These are phyloP conservation scores for Anoplophora glabripennis DNA, from an alignment of 1,140 invertebrate genomes.

Conservation along the genomic window DNA sequence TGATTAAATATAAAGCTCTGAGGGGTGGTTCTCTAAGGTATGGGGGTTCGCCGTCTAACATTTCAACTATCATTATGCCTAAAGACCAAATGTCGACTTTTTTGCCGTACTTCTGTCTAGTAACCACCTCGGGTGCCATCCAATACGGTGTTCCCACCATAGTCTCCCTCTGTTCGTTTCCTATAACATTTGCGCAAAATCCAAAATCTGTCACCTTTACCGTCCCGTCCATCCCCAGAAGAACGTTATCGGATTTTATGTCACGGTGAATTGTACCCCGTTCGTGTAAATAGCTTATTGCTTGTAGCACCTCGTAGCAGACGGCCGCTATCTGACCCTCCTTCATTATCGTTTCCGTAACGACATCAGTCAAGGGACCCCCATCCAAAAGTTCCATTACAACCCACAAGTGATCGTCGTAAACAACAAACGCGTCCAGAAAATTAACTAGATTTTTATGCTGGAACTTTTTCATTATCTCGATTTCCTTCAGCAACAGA, in stretches of 20 bases:
- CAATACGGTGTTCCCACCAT: constrained; percentile 91
- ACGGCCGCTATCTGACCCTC: constrained; percentile 96
- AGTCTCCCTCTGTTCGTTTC: constrained; percentile 92
- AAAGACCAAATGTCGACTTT: constrained; percentile 96
- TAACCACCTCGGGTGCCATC: constrained; percentile 91
- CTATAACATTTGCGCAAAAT: constrained; percentile 88
- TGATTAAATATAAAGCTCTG: constrained; percentile 92
- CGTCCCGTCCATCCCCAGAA: constrained; percentile 92
- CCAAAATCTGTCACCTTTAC: constrained; percentile 99
- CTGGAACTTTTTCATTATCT: constrained; percentile 88
- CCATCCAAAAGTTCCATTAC: constrained; percentile 95
- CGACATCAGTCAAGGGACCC: constrained; percentile 94
- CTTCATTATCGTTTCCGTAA: constrained; percentile 97
- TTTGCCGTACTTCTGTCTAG: constrained; percentile 78
- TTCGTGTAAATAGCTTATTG: constrained; percentile 86
- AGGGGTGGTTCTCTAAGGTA: constrained; percentile 93
- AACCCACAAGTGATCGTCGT: constrained; percentile 90
- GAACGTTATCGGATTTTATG: constrained; percentile 95
- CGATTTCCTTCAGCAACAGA: constrained; percentile 91
- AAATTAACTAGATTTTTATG: constrained; percentile 98
- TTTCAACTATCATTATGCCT: constrained; percentile 98
- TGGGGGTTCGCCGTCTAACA: constrained; percentile 97
- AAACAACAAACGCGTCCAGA: constrained; percentile 84
- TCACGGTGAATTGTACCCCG: constrained; percentile 91
- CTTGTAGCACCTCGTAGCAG: constrained; percentile 87